phyloP scores from a whole-genome alignment of 2,113 vertebrate species.

The Meles meles region DNA sequence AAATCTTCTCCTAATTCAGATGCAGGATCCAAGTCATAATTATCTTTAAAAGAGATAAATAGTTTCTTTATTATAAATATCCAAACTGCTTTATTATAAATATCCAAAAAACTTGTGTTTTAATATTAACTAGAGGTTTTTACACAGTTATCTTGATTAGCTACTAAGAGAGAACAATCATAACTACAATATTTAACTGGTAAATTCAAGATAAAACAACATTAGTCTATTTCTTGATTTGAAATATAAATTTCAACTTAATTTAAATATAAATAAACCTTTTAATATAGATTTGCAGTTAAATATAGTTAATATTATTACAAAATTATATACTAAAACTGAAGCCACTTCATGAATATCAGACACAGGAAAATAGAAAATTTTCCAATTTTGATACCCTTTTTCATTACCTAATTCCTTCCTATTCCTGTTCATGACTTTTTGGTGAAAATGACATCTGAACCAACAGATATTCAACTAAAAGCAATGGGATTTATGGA shows the following conservation, averaged over 20 bases:
- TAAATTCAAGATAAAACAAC: conserved; percentile 35
- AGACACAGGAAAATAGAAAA: neutral
- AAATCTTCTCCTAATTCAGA: conserved; percentile 90
- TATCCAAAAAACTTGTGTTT: neutral
- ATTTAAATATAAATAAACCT: neutral
- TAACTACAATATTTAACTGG: neutral
- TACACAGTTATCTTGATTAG: conserved; percentile 12
- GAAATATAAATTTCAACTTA: conserved; percentile 20
- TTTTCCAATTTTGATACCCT: neutral
- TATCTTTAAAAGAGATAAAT: conserved; percentile 68
- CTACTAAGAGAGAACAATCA: neutral
- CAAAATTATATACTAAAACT: conserved; percentile 23
- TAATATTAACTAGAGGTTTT: conserved; percentile 32
- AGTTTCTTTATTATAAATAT: neutral
- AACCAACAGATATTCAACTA: neutral
- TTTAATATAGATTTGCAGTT: neutral
- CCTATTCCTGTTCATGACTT: neutral
- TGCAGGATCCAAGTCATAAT: conserved; percentile 82
- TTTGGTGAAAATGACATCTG: neutral
- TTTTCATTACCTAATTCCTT: conserved; percentile 1
- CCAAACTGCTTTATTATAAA: neutral
- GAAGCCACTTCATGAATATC: neutral
- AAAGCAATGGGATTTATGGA: neutral
- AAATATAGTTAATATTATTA: conserved; percentile 13
- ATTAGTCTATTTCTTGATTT: neutral